Conservation (phyloP, 2,113 vertebrate species). For the Gopherus flavomarginatus region DNA sequence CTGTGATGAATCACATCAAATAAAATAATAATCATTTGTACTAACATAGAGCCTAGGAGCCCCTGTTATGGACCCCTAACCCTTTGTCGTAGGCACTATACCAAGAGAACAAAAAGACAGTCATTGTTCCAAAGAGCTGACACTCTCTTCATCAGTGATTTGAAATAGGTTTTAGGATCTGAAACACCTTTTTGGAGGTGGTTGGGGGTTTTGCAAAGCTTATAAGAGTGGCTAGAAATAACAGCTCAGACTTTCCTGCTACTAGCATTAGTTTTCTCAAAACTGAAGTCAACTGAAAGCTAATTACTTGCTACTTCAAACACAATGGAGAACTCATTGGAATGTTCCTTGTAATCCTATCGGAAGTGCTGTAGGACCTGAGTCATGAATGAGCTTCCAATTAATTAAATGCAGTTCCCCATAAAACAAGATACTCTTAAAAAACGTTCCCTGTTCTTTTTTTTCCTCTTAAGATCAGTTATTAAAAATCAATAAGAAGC, state of each 20-base stretch:
- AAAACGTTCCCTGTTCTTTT: slow-evolving; percentile 25
- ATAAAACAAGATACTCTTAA: slow-evolving; percentile 29
- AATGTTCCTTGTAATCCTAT: slow-evolving; percentile 51
- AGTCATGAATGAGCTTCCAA: slow-evolving; percentile 50
- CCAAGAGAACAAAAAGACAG: not conserved
- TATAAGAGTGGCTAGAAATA: not conserved
- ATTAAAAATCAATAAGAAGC: slow-evolving; percentile 33
- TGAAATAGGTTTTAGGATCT: not conserved
- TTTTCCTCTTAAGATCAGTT: slow-evolving; percentile 15
- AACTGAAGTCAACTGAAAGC: slow-evolving; percentile 15
- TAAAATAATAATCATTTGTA: not conserved
- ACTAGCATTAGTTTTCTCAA: slow-evolving; percentile 9
- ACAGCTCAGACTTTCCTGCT: slow-evolving; percentile 28
- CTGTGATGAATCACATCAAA: slow-evolving; percentile 9
- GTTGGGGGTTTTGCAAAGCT: not conserved
- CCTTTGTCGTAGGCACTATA: slow-evolving; percentile 49
- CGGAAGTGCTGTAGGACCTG: slow-evolving; percentile 27
- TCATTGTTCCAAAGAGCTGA: not conserved
- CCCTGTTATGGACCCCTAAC: not conserved
- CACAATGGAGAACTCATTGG: slow-evolving; percentile 17
- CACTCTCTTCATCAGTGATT: not conserved
- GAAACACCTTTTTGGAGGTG: not conserved
- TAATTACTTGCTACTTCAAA: slow-evolving; percentile 64
- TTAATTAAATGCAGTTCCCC: slow-evolving; percentile 45
- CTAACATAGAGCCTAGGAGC: not conserved